Percentiles rank a stretch among this genome's conserved stretches.
These are phyloP conservation scores for Brachirus orientalis DNA, from an alignment of 2,113 vertebrate genomes.

Conservation along the genomic window DNA sequence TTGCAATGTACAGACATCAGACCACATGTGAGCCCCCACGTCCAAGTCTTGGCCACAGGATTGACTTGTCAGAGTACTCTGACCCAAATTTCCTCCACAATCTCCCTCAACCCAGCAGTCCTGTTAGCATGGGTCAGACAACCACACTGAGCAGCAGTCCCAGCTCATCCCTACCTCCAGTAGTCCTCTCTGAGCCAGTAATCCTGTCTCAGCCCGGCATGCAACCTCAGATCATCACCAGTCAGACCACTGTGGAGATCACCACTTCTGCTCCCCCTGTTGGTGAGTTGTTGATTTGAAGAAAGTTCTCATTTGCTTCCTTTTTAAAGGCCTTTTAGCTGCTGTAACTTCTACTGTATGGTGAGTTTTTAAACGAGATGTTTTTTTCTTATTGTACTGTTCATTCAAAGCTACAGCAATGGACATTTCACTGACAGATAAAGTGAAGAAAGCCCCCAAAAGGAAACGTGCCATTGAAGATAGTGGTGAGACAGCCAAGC, in stretches of 20 bases:
- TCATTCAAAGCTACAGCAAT: conserved; percentile 70
- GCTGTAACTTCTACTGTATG: no score
- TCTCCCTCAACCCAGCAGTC: conserved; percentile 79
- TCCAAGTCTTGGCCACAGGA: conserved; percentile 89
- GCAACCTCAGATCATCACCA: conserved; percentile 59
- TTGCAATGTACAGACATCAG: conserved; percentile 93
- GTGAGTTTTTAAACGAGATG: no score
- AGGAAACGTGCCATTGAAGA: conserved; percentile 90
- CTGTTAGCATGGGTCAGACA: conserved; percentile 82
- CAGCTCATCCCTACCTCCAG: conserved; percentile 74
- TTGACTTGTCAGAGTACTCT: conserved; percentile 91
- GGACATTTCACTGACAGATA: conserved; percentile 86
- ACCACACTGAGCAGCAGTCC: conserved; percentile 79
- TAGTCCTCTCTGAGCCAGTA: conserved; percentile 64
- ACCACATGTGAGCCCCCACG: conserved; percentile 91
- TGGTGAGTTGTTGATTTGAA: conserved; percentile 77
- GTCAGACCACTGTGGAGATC: conserved; percentile 82
- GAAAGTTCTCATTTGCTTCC: not conserved
- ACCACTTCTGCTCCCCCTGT: conserved; percentile 66
- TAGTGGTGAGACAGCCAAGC: conserved; percentile 92
- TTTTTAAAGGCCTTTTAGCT: not conserved
- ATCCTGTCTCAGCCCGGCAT: conserved; percentile 53
- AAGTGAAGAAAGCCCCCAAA: conserved; percentile 92
- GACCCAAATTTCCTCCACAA: conserved; percentile 82
- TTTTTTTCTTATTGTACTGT: not conserved